A percentile compares a stretch with the other conserved stretches of the same genome.
Evolutionary conservation across 1,140 invertebrate genomes (phyloP).

Genomic region (Drosophila athabasca): DNA sequence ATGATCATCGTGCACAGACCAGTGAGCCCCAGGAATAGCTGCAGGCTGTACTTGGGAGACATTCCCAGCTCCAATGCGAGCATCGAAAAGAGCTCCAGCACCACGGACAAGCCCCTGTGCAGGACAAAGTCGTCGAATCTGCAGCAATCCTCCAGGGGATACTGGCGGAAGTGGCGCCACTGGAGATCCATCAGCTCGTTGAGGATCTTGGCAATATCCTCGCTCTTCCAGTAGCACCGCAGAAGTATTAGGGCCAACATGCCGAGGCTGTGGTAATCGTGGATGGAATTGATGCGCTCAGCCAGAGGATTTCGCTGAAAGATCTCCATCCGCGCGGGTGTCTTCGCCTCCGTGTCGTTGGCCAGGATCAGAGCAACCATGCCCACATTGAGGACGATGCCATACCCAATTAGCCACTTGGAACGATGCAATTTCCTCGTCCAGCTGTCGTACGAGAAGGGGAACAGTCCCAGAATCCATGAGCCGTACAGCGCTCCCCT

Average conservation of each 20-base stretch:
- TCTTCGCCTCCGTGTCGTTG: slow-evolving; percentile 21
- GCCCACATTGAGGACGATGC: slow-evolving; percentile 30
- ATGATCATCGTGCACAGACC: slow-evolving; percentile 1
- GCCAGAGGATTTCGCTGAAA: slow-evolving; percentile 39
- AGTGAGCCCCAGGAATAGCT: slow-evolving; percentile 16
- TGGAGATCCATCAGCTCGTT: slow-evolving; percentile 36
- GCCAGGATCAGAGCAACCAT: slow-evolving; percentile 3
- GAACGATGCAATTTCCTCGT: slow-evolving; percentile 34
- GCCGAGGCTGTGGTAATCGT: background rate
- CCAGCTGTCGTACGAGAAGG: slow-evolving; percentile 25
- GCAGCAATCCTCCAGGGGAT: slow-evolving; percentile 14
- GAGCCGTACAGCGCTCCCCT: slow-evolving; percentile 27
- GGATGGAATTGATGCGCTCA: slow-evolving; percentile 15
- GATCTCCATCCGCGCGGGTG: slow-evolving; percentile 2
- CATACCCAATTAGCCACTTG: slow-evolving; percentile 53
- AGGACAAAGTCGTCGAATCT: slow-evolving; percentile 41
- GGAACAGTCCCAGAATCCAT: slow-evolving; percentile 48
- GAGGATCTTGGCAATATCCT: slow-evolving; percentile 9
- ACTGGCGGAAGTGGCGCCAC: slow-evolving; percentile 9
- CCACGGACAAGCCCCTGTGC: slow-evolving; percentile 23
- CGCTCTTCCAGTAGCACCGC: slow-evolving; percentile 33
- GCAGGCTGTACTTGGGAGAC: background rate
- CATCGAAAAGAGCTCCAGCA: slow-evolving; percentile 31
- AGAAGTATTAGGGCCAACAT: slow-evolving; percentile 17
- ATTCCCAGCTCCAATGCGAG: slow-evolving; percentile 1